Conservation (phyloP, 2,113 vertebrate species). For the Paradoxurus hermaphroditus region DNA sequence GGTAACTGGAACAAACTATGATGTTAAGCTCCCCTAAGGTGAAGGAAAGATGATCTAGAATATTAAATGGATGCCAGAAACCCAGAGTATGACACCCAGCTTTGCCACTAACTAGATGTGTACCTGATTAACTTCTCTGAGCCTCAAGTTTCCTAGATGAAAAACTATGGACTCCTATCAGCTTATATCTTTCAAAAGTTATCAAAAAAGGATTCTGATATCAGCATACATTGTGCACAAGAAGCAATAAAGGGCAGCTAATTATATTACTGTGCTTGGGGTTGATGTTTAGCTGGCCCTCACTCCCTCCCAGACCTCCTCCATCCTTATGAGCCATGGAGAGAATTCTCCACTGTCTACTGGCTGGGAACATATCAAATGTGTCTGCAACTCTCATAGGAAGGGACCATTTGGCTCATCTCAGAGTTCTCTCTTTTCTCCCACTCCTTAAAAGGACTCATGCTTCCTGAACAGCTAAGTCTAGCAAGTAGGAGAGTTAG, state of each 20-base stretch:
- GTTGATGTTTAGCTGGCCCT: neutral
- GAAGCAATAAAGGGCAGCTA: neutral
- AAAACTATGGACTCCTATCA: neutral
- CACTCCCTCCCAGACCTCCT: neutral
- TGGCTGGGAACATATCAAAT: neutral
- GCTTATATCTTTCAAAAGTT: neutral
- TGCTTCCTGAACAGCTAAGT: neutral
- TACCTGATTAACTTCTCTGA: neutral
- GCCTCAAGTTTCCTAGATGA: neutral
- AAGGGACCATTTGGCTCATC: neutral
- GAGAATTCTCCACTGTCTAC: neutral
- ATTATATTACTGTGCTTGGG: rapidly evolving
- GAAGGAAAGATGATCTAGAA: neutral
- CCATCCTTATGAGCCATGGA: neutral
- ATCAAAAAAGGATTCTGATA: neutral
- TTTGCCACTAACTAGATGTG: neutral
- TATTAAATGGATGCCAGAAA: neutral
- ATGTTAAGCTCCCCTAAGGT: neutral
- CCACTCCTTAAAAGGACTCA: neutral
- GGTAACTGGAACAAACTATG: neutral
- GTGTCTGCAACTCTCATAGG: rapidly evolving
- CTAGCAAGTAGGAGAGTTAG: neutral
- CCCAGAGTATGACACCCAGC: neutral
- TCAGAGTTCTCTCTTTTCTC: neutral
- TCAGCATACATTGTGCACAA: neutral